Evolutionary conservation across 1,140 invertebrate species (phyloP).

Genomic region (Drosophila funebris): DNA sequence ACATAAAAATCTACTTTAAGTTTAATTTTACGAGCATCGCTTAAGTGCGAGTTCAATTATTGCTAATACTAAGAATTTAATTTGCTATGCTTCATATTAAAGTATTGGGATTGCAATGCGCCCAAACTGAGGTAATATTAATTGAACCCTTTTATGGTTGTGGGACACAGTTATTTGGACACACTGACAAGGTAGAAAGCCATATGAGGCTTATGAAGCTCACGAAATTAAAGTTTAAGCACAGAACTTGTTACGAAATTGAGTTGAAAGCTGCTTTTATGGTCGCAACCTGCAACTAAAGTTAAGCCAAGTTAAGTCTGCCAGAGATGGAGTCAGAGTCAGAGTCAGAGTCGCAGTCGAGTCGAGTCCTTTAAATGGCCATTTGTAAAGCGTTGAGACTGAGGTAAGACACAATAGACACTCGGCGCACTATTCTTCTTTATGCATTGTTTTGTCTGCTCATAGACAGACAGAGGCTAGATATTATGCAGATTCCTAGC

Average conservation of each 20-base stretch:
- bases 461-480: slow-evolving; percentile 9
- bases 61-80: neutral
- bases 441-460: slow-evolving; percentile 20
- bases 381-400: slow-evolving; percentile 2
- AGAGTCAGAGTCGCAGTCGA: neutral
- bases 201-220: slow-evolving; percentile 34
- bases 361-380: slow-evolving; percentile 14
- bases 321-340: neutral
- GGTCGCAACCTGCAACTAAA: slow-evolving; percentile 11
- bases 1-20: neutral
- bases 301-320: slow-evolving; percentile 18
- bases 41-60: too few relatives aligned
- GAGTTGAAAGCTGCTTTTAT: slow-evolving; percentile 38
- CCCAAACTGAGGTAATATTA: neutral
- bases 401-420: neutral
- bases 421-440: neutral
- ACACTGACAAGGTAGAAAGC: too few relatives aligned
- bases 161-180: neutral
- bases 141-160: slow-evolving; percentile 24
- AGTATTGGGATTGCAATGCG: neutral
- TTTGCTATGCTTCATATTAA: neutral
- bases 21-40: too few relatives aligned
- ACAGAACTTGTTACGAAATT: slow-evolving; percentile 36
- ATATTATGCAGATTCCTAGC: slow-evolving; percentile 44
- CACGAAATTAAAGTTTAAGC: slow-evolving; percentile 35